Evolutionary conservation across 2,113 vertebrate genomes (phyloP).

Genomic region (Pithys albifrons): DNA sequence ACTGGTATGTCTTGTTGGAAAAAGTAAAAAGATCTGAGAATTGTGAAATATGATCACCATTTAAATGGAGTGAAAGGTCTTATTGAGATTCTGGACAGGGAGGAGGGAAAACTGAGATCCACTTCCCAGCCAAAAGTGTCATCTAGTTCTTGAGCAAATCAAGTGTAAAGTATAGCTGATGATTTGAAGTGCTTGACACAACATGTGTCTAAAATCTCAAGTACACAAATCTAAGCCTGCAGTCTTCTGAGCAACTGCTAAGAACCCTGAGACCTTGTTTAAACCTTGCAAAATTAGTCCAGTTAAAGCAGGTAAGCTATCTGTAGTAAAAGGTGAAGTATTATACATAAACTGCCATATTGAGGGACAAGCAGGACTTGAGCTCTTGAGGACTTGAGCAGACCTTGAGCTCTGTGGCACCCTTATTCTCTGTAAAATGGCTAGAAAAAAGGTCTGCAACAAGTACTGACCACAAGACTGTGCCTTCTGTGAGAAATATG

Average conservation of each 20-base stretch:
- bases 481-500: background rate
- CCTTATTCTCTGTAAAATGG: background rate
- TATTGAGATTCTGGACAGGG: background rate
- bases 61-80: conserved; percentile 1
- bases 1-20: background rate
- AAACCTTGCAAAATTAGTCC: background rate
- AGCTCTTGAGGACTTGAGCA: no score
- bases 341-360: fast-evolving
- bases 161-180: background rate
- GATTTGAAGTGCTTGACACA: background rate
- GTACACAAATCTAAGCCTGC: background rate
- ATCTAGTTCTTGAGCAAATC: background rate
- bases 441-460: background rate
- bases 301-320: background rate
- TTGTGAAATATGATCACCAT: background rate
- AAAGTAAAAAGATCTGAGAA: conserved; percentile 21
- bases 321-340: fast-evolving
- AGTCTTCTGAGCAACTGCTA: background rate
- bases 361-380: background rate
- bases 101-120: background rate
- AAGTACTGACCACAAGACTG: background rate
- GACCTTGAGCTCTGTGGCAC: background rate
- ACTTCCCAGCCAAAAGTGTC: background rate
- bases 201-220: background rate
- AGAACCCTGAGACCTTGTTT: background rate